Conservation (phyloP, 2,113 vertebrate species). For the Osmerus eperlanus region DNA sequence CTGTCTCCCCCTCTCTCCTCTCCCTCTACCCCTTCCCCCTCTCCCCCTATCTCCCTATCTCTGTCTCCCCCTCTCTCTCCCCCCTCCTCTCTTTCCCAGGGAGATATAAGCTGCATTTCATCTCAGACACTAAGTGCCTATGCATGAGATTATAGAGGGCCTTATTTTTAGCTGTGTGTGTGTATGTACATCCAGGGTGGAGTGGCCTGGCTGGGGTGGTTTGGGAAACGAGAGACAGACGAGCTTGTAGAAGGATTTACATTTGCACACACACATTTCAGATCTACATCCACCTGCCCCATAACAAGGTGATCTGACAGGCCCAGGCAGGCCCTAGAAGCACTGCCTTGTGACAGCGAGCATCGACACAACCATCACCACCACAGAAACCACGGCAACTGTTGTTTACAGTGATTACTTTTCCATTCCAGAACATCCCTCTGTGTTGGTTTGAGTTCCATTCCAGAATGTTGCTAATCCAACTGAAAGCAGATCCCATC, state of each 20-base stretch:
- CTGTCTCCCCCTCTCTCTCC: background rate
- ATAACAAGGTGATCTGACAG: too few relatives aligned
- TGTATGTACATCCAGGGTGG: background rate
- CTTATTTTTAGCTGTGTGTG: constrained; percentile 1
- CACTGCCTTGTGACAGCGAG: too few relatives aligned
- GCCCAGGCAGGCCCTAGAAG: too few relatives aligned
- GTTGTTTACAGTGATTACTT: too few relatives aligned
- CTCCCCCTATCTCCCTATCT: background rate
- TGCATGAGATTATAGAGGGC: background rate
- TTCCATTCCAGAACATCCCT: too few relatives aligned
- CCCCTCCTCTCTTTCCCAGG: constrained; percentile 1
- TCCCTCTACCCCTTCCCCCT: background rate
- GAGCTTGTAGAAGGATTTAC: background rate
- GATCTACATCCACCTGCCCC: too few relatives aligned
- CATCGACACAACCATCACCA: too few relatives aligned
- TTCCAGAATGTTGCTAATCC: constrained; percentile 3
- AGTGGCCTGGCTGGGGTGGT: background rate
- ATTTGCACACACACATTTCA: constrained; percentile 2
- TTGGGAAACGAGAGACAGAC: background rate
- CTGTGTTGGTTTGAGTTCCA: too few relatives aligned
- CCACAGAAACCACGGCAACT: too few relatives aligned
- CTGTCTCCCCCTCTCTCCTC: background rate
- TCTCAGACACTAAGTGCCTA: background rate
- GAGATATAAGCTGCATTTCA: constrained; percentile 11
- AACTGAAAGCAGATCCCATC: background rate